phyloP scores from a whole-genome alignment of 2,888 invertebrate genomes.

The Gastracanthus pulcherrimus region DNA sequence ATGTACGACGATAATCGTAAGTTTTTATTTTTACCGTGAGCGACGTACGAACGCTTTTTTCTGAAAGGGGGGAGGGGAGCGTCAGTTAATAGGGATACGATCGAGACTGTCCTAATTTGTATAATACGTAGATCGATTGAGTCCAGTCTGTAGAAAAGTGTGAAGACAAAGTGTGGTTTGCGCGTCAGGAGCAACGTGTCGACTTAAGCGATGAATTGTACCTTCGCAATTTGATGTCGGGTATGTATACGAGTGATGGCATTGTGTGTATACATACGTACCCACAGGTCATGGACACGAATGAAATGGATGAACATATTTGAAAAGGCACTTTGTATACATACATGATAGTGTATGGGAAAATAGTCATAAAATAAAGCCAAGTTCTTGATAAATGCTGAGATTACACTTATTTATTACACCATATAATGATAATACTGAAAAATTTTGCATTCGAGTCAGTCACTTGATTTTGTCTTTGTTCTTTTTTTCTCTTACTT shows the following conservation, averaged over 20 bases:
- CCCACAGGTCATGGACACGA: background rate
- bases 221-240: slow-evolving; percentile 3
- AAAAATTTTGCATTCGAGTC: background rate
- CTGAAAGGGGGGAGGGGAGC: background rate
- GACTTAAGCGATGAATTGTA: slow-evolving; percentile 14
- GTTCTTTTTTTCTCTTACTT: background rate
- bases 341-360: slow-evolving; percentile 50
- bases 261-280: slow-evolving; percentile 12
- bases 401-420: slow-evolving; percentile 45
- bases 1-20: slow-evolving; percentile 23
- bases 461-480: background rate
- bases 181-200: slow-evolving; percentile 10
- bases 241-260: slow-evolving; percentile 17
- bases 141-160: background rate
- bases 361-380: slow-evolving; percentile 55
- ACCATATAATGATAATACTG: slow-evolving; percentile 17
- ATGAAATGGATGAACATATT: slow-evolving; percentile 20
- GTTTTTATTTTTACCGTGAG: slow-evolving; percentile 40
- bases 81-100: slow-evolving; percentile 4
- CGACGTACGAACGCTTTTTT: slow-evolving; percentile 28
- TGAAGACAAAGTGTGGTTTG: slow-evolving; percentile 28
- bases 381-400: slow-evolving; percentile 50
- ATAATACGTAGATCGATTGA: slow-evolving; percentile 40
- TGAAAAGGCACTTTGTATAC: slow-evolving; percentile 40
- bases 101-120: slow-evolving; percentile 36